A percentile compares a stretch with the other conserved stretches of the same genome.
phyloP scores from a whole-genome alignment of 2,797 vertebrate species.

The Furcifer pardalis region DNA sequence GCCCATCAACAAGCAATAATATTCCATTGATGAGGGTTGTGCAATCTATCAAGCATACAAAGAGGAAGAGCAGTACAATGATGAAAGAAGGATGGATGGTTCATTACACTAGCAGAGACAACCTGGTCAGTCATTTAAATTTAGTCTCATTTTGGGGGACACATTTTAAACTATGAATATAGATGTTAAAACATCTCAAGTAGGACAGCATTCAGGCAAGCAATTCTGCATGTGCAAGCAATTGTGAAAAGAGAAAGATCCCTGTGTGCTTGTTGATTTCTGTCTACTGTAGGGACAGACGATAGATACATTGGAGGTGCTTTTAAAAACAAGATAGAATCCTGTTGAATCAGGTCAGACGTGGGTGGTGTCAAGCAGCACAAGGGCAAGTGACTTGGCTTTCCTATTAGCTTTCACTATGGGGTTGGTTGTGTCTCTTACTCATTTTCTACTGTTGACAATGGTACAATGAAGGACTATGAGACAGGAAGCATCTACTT shows the following conservation, averaged over 20 bases:
- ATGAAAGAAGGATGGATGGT: conserved; percentile 99
- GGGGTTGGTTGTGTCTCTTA: background rate
- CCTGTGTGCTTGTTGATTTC: background rate
- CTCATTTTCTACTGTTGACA: background rate
- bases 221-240: too few species aligned
- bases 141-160: background rate
- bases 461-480: background rate
- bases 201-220: too few species aligned
- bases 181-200: too few species aligned
- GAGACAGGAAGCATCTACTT: background rate
- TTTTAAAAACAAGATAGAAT: background rate
- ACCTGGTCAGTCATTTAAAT: conserved; percentile 81
- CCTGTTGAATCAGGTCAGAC: background rate
- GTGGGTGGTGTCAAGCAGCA: background rate
- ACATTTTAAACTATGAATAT: background rate
- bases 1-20: conserved; percentile 97
- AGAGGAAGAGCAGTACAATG: conserved; percentile 97
- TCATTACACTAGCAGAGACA: conserved; percentile 94
- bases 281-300: background rate
- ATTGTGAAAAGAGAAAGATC: background rate
- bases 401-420: background rate
- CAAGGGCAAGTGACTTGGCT: background rate
- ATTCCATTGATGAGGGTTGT: conserved; percentile 98
- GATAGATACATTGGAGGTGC: background rate
- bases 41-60: conserved; percentile 95